phyloP scores from a whole-genome alignment of 2,113 vertebrate genomes.

The Ptilorrhoa leucosticta region DNA sequence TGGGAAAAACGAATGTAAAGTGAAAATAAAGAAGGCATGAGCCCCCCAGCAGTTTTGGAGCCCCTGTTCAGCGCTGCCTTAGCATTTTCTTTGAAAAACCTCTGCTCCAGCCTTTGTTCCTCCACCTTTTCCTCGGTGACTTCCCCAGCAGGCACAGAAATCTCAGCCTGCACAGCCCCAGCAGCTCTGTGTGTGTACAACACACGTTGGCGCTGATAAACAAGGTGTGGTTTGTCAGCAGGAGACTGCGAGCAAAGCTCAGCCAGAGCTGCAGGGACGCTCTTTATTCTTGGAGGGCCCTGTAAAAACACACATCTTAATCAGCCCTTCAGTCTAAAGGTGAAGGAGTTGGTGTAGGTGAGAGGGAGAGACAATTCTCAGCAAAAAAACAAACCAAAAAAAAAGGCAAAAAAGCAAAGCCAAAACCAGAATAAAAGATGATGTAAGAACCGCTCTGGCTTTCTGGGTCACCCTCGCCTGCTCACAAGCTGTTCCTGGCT shows the following conservation, averaged over 20 bases:
- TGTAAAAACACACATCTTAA: background rate
- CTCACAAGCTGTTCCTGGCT: background rate
- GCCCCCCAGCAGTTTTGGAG: background rate
- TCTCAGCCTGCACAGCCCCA: background rate
- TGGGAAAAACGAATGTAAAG: background rate
- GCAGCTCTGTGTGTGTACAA: background rate
- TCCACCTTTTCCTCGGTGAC: background rate
- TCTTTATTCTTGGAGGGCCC: background rate
- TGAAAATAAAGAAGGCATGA: background rate
- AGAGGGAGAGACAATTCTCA: background rate
- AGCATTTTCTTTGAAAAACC: background rate
- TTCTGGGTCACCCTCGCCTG: slow-evolving; percentile 16
- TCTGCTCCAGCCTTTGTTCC: background rate
- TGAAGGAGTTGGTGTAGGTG: background rate
- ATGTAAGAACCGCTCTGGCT: background rate
- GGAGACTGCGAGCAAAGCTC: background rate
- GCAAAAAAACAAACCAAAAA: background rate
- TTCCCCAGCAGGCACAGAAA: background rate
- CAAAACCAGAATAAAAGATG: background rate
- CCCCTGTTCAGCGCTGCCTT: background rate
- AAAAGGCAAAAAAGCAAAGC: background rate
- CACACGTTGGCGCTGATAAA: background rate
- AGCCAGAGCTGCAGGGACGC: background rate
- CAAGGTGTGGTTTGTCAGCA: background rate
- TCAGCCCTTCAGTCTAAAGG: background rate